A percentile compares a stretch with the other conserved stretches of the same genome.
These are phyloP conservation scores for Hybognathus amarus DNA, from an alignment of 2,797 vertebrate genomes.

Conservation along the genomic window DNA sequence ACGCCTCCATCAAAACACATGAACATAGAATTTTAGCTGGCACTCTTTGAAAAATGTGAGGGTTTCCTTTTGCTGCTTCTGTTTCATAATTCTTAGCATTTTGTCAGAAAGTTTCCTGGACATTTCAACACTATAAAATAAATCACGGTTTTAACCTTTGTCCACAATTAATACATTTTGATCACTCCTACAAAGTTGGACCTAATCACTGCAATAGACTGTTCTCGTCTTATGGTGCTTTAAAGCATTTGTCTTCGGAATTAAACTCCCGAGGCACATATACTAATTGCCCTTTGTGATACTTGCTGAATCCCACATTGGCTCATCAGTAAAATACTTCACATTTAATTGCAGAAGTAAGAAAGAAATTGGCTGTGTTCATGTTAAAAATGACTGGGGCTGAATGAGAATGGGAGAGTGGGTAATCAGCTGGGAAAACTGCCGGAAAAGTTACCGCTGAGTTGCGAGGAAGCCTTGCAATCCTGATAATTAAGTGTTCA, in stretches of 20 bases:
- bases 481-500: constrained; percentile 57
- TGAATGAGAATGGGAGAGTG: constrained; percentile 30
- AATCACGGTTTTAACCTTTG: constrained; percentile 41
- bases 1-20: neutral
- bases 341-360: constrained; percentile 62
- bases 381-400: constrained; percentile 60
- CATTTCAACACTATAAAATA: neutral
- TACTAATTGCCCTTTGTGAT: constrained; percentile 62
- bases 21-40: neutral
- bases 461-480: constrained; percentile 52
- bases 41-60: constrained; percentile 6
- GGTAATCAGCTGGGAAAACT: constrained; percentile 59
- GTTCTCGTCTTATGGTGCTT: constrained; percentile 62
- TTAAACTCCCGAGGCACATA: constrained; percentile 69
- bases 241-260: constrained; percentile 68
- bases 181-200: constrained; percentile 69
- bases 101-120: neutral
- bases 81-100: neutral
- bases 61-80: neutral
- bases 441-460: constrained; percentile 52
- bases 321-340: constrained; percentile 69
- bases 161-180: constrained; percentile 68
- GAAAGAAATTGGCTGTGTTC: constrained; percentile 65
- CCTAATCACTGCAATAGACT: constrained; percentile 69
- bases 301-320: constrained; percentile 65